Evolutionary conservation across 2,888 invertebrate species (phyloP), one percentile per base, ranked within the genome.

Genomic region (Papilio demoleus): DNA sequence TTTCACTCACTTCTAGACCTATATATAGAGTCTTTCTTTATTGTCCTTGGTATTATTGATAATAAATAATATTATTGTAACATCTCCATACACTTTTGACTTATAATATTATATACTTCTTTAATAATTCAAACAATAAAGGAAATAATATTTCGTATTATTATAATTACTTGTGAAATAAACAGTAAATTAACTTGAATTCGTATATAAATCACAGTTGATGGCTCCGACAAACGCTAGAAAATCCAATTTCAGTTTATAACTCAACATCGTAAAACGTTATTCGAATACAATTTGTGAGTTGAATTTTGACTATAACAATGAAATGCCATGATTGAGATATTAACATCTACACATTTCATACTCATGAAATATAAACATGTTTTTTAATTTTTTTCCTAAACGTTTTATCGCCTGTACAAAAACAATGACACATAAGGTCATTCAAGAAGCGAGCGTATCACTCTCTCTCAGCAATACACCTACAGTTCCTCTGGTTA

Each of bases 241-340:
- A 65, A 65, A 65, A 65, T 65, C 38, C 65, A 65, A 65, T 65
- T 56, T 40, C 53, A 56, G 38, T 65, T 56, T 65, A 65, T 56
- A 40, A 53, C 56, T 27, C 65, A 24, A 65, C 38, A 40, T 65
- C 53, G 53, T 65, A 53, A 65, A 65, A 65, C 34, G 65, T 65
- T 65, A 40, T 53, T 27, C 63, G 63, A 11, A 56, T 56, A 56
- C 53, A 56, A 56, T 56, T 31, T 56, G 53, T 24, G 53, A 56
- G 53, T 56, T 31, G 17, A 27, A 3, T 31, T 56, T 31, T 17
- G 53, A 31, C 53, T 56, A 31, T 56, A 17, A 31, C 53, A 56
- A 56, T 56, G 53, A 56, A 56, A 31, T 14, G n/a, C 53, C 17
- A 4, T 56, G 53, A 56, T 56, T 56, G 31, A 56, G 9, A 56